These are phyloP conservation scores for Serinus canaria DNA, from an alignment of 2,113 vertebrate species.

Conservation along the genomic window DNA sequence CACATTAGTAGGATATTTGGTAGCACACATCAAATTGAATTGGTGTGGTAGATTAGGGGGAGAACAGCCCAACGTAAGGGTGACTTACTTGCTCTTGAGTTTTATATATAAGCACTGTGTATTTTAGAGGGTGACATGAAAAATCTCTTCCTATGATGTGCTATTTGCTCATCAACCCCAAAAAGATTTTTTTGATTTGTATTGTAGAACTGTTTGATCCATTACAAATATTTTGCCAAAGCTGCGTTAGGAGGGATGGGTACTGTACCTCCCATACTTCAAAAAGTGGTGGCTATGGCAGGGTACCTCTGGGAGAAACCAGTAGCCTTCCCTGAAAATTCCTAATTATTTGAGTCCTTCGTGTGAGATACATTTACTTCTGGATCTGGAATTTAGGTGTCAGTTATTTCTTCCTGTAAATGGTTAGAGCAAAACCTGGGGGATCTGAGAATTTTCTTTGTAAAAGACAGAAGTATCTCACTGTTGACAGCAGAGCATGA, in stretches of 20 bases:
- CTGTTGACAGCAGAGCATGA: background rate
- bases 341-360: background rate
- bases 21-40: background rate
- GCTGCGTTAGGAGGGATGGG: background rate
- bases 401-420: background rate
- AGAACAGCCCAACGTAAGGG: background rate
- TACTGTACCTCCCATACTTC: background rate
- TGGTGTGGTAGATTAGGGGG: background rate
- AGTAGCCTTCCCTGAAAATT: background rate
- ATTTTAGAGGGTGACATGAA: background rate
- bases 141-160: background rate
- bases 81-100: background rate
- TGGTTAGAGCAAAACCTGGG: background rate
- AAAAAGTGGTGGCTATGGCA: background rate
- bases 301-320: background rate
- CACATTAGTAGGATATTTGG: background rate
- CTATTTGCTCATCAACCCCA: background rate
- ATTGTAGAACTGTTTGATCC: background rate
- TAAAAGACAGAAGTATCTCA: background rate
- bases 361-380: background rate
- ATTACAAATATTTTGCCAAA: background rate
- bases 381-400: background rate
- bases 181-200: background rate
- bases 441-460: background rate
- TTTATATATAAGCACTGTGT: background rate